Conservation (phyloP, 1,140 invertebrate species). For the Drosophila simulans region DNA sequence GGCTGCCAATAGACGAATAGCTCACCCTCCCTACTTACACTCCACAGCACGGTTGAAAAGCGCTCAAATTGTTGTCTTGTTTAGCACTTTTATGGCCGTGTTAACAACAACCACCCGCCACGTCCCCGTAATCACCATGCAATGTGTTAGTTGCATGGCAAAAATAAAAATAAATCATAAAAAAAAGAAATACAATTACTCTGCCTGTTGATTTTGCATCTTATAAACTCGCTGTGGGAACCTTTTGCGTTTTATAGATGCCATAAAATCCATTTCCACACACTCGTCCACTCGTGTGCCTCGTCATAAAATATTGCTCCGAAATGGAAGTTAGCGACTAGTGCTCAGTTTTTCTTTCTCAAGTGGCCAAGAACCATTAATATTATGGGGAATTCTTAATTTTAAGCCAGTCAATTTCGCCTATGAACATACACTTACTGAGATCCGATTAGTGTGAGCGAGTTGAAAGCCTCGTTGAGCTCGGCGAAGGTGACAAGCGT, state of each 20-base stretch:
- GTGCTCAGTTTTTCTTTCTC: constrained; percentile 8
- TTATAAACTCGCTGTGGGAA: constrained; percentile 67
- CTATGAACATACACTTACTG: constrained; percentile 22
- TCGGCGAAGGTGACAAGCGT: constrained; percentile 59
- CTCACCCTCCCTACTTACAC: constrained; percentile 27
- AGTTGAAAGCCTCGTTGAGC: constrained; percentile 50
- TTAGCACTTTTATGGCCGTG: constrained; percentile 75
- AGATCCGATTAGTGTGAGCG: constrained; percentile 45
- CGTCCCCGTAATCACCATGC: constrained; percentile 4
- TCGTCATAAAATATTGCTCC: constrained; percentile 41
- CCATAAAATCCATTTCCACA: constrained; percentile 57
- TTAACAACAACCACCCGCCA: constrained; percentile 44
- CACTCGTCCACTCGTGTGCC: constrained; percentile 1
- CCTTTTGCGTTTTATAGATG: constrained; percentile 68
- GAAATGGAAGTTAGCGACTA: constrained; percentile 12
- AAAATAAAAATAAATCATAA: constrained; percentile 44
- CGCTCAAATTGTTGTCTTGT: constrained; percentile 66
- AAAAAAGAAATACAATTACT: constrained; percentile 65
- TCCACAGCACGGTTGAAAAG: constrained; percentile 39
- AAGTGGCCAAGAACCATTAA: constrained; percentile 41
- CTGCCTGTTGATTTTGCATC: constrained; percentile 69
- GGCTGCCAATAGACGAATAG: constrained; percentile 35
- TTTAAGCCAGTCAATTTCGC: constrained; percentile 52
- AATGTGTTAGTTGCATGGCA: constrained; percentile 33
- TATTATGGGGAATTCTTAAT: constrained; percentile 24